Evolutionary conservation across 2,888 invertebrate genomes (phyloP).

Genomic region (Abrostola tripartita): DNA sequence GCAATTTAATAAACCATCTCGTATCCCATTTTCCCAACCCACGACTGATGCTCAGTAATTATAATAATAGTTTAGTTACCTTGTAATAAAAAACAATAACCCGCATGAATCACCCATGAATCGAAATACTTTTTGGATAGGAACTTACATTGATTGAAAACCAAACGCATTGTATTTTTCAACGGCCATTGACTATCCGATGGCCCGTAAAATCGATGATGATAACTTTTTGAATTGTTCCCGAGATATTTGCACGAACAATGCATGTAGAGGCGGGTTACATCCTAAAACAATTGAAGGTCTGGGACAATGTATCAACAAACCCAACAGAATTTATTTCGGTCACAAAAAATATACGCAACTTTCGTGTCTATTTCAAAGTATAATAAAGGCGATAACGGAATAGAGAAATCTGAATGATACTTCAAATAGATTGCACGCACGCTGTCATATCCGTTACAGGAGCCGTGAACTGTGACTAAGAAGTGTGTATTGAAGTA

Average conservation of each 20-base stretch:
- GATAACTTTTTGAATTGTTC: conserved; percentile 36
- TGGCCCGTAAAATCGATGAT: conserved; percentile 41
- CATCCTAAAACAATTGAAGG: conserved; percentile 53
- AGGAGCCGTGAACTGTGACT: conserved; percentile 62
- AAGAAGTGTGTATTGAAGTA: conserved; percentile 63
- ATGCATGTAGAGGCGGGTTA: conserved; percentile 31
- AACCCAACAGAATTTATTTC: conserved; percentile 23
- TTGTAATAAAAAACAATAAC: conserved; percentile 23
- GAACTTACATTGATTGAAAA: conserved; percentile 14
- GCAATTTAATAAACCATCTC: conserved; percentile 5
- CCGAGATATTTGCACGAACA: conserved; percentile 51
- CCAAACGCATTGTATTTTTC: conserved; percentile 33
- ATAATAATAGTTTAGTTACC: conserved; percentile 9
- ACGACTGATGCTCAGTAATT: conserved; percentile 14
- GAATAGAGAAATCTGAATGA: conserved; percentile 22
- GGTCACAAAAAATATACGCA: conserved; percentile 18
- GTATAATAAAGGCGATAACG: conserved; percentile 28
- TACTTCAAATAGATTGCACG: conserved; percentile 44
- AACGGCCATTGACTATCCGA: conserved; percentile 41
- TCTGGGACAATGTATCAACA: conserved; percentile 33
- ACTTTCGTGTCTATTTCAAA: conserved; percentile 34
- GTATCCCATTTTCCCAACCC: conserved; percentile 2
- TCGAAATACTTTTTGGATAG: conserved; percentile 6
- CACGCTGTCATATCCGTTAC: conserved; percentile 70
- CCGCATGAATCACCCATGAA: conserved; percentile 15